phyloP scores from a whole-genome alignment of 2,797 vertebrate species.

The Danio jaintianensis region DNA sequence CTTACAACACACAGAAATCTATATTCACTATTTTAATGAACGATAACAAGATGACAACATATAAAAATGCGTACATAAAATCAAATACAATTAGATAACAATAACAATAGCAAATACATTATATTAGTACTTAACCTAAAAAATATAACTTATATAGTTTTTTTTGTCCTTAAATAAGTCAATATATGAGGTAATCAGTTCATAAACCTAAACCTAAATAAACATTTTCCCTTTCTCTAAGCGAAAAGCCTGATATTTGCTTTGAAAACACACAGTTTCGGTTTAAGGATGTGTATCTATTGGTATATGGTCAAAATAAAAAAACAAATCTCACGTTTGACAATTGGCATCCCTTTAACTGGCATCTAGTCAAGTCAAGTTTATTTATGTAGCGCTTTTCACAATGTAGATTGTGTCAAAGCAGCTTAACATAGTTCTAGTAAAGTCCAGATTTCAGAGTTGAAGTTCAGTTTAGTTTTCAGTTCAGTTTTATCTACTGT shows the following conservation, averaged over 20 bases:
- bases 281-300: not conserved
- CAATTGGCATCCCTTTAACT: conserved; percentile 4
- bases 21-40: conserved; percentile 54
- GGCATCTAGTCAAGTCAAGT: no score
- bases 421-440: no score
- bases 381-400: no score
- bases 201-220: conserved; percentile 69
- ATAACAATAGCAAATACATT: conserved; percentile 76
- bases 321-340: conserved; percentile 36
- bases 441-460: no score
- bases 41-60: conserved; percentile 69
- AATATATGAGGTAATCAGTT: conserved; percentile 80
- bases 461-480: no score
- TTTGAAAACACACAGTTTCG: conserved; percentile 21
- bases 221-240: conserved; percentile 49
- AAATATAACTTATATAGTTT: conserved; percentile 86
- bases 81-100: conserved; percentile 63
- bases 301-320: not conserved
- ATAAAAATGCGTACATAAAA: conserved; percentile 52
- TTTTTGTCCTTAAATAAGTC: conserved; percentile 84
- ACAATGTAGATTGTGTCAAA: no score
- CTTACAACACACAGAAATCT: conserved; percentile 52
- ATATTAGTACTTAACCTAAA: conserved; percentile 86
- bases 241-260: conserved; percentile 46
- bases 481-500: no score